phyloP scores from a whole-genome alignment of 2,888 invertebrate genomes.

The Thumatha senex region DNA sequence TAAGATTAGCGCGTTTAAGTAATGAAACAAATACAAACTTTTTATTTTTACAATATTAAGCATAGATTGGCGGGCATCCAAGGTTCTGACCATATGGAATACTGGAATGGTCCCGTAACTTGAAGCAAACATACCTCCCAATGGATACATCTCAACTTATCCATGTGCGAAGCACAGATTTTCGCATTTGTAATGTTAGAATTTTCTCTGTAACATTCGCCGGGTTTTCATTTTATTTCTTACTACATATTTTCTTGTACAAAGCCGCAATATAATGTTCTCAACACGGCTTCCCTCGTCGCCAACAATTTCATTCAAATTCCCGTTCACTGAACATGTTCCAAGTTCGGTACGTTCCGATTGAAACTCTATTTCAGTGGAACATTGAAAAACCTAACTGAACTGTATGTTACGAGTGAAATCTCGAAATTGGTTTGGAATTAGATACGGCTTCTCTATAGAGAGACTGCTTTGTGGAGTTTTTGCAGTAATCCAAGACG shows the following conservation, averaged over 20 bases:
- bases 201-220: not conserved
- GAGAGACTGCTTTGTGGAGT: constrained; percentile 13
- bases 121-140: no score
- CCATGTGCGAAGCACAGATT: not conserved
- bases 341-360: constrained; percentile 21
- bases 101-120: no score
- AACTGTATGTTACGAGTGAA: constrained; percentile 15
- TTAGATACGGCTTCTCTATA: constrained; percentile 13
- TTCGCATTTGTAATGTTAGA: not conserved
- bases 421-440: not conserved
- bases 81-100: no score
- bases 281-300: constrained; percentile 1
- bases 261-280: constrained; percentile 3
- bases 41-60: no score
- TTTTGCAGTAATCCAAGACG: constrained; percentile 7
- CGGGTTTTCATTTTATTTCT: constrained; percentile 1
- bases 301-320: constrained; percentile 19
- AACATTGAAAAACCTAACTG: constrained; percentile 26
- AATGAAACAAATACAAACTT: no score
- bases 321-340: constrained; percentile 9
- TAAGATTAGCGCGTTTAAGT: no score
- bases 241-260: constrained; percentile 6
- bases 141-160: no score
- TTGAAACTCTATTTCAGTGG: constrained; percentile 32
- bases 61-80: no score